Conservation (phyloP, 2,797 vertebrate species). For the Lepilemur ruficaudatus region DNA sequence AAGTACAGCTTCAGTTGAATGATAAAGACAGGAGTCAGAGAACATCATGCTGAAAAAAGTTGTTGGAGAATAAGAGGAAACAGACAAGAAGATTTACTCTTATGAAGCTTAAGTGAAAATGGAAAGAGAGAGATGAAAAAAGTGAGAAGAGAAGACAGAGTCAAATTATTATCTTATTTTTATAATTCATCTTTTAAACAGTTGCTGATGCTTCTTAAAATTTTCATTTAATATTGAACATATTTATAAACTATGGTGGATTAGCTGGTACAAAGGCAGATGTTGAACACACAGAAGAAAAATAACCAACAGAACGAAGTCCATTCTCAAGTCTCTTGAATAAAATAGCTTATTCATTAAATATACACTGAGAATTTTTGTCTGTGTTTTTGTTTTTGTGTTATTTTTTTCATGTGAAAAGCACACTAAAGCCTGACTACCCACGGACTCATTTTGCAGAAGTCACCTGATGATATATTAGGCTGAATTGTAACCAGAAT, state of each 20-base stretch:
- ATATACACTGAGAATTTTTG: not conserved
- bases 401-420: not conserved
- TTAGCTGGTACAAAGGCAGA: not conserved
- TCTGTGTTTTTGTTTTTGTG: not conserved
- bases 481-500: not conserved
- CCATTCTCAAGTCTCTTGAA: not conserved
- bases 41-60: not conserved
- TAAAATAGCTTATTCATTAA: not conserved
- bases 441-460: not conserved
- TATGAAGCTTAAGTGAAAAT: not conserved
- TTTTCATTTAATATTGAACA: not conserved
- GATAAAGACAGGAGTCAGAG: not conserved
- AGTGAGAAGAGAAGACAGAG: not conserved
- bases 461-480: not conserved
- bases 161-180: not conserved
- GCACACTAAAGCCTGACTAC: not conserved
- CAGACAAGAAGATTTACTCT: not conserved
- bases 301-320: not conserved
- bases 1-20: not conserved
- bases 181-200: not conserved
- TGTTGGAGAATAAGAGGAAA: not conserved
- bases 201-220: not conserved
- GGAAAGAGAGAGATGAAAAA: not conserved
- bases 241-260: not conserved
- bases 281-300: not conserved